Evolutionary conservation across 2,113 vertebrate species (phyloP).

Genomic region (Panthera tigris): DNA sequence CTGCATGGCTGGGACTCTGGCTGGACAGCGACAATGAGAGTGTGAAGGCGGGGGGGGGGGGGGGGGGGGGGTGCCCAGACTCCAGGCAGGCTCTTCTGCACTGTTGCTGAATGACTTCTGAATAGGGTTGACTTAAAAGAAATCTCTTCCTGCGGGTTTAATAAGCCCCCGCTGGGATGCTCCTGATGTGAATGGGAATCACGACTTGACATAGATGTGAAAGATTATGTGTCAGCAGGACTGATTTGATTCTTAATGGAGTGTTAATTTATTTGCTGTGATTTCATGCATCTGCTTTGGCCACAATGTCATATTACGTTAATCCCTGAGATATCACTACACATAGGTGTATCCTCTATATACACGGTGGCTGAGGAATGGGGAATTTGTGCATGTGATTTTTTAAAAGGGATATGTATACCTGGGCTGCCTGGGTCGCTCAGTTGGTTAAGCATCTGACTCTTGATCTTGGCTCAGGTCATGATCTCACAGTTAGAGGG

Average conservation of each 20-base stretch:
- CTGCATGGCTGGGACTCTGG: not conserved
- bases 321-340: constrained; percentile 54
- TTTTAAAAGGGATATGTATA: constrained; percentile 3
- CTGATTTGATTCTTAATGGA: constrained; percentile 66
- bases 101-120: constrained; percentile 31
- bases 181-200: constrained; percentile 68
- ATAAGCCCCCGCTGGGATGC: constrained; percentile 57
- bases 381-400: not conserved
- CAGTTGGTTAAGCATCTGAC: no score
- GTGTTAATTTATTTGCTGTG: constrained; percentile 68
- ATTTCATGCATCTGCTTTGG: constrained; percentile 67
- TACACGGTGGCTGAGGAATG: not conserved
- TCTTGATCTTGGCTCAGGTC: no score
- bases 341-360: constrained; percentile 24
- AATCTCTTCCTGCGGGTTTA: constrained; percentile 65
- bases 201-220: constrained; percentile 63
- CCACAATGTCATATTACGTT: constrained; percentile 62
- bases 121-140: constrained; percentile 66
- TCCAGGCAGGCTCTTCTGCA: not conserved
- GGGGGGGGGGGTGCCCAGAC: not conserved
- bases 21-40: constrained; percentile 35
- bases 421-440: no score
- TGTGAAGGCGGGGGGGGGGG: not conserved
- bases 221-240: constrained; percentile 43
- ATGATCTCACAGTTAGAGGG: no score